These are phyloP conservation scores for Nicator chloris DNA, from an alignment of 2,113 vertebrate species.

Conservation along the genomic window DNA sequence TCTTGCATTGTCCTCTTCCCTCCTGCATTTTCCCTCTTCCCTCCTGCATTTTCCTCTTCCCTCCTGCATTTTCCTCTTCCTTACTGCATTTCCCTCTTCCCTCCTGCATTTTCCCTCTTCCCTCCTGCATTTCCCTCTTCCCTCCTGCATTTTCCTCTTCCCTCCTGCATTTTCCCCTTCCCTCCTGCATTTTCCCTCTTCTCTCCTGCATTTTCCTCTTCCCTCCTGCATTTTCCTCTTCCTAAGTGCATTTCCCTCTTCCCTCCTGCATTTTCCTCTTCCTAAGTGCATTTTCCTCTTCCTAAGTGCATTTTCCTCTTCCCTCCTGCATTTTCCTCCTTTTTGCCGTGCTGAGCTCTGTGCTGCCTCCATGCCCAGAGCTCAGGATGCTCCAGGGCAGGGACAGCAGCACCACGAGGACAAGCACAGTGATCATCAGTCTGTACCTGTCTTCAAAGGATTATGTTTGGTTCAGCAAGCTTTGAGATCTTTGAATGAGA, in stretches of 20 bases:
- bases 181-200: not conserved
- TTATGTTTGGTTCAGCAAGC: slow-evolving; percentile 56
- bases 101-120: not conserved
- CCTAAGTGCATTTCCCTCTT: not conserved
- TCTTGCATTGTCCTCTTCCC: too few relatives aligned
- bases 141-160: not conserved
- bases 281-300: not conserved
- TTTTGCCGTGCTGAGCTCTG: fast-evolving
- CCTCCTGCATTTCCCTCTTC: not conserved
- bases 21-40: not conserved
- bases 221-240: not conserved
- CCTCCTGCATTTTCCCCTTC: not conserved
- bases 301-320: not conserved
- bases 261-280: not conserved
- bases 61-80: too few relatives aligned
- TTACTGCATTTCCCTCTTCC: not conserved
- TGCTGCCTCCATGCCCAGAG: not conserved
- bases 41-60: not conserved
- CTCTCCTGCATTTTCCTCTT: not conserved
- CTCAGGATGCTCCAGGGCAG: not conserved
- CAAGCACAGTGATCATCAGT: slow-evolving; percentile 17
- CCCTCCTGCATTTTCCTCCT: not conserved
- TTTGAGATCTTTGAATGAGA: slow-evolving; percentile 44
- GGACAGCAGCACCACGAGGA: not conserved
- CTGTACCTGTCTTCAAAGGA: slow-evolving; percentile 35